These are phyloP conservation scores for Cladopsammia gracilis DNA, from an alignment of 64 coral and sea anemone genomes.

Conservation along the genomic window DNA sequence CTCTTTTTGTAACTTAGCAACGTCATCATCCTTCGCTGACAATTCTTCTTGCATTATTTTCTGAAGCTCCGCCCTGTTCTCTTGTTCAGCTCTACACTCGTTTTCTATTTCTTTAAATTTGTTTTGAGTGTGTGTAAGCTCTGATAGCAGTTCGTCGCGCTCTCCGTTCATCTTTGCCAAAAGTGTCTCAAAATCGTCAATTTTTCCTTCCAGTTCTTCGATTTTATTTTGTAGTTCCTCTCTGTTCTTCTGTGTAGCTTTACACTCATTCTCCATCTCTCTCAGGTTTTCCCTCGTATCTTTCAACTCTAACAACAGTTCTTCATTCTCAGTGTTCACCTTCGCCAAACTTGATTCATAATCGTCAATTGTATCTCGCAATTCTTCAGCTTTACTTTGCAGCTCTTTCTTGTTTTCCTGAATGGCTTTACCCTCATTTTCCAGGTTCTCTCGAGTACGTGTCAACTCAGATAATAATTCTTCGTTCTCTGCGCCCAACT, in stretches of 20 bases:
- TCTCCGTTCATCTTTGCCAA: conserved; percentile 40
- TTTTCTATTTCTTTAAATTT: conserved; percentile 25
- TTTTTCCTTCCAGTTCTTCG: conserved; percentile 53
- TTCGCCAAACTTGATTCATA: conserved; percentile 55
- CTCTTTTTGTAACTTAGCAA: conserved; percentile 78
- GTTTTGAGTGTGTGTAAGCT: conserved; percentile 55
- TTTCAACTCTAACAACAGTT: not conserved
- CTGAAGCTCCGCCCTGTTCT: conserved; percentile 18
- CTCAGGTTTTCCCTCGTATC: not conserved
- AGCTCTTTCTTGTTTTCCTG: not conserved
- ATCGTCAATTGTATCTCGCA: conserved; percentile 54
- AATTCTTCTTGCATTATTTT: conserved; percentile 69
- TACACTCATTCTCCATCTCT: not conserved
- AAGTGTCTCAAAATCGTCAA: conserved; percentile 45
- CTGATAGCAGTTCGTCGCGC: conserved; percentile 56
- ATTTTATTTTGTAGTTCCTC: conserved; percentile 40
- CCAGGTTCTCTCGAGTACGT: not conserved
- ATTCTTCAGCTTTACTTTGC: not conserved
- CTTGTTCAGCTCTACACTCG: not conserved
- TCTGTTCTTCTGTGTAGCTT: not conserved
- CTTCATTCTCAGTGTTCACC: conserved; percentile 2
- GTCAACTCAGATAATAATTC: not conserved
- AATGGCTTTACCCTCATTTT: not conserved
- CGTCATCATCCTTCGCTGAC: conserved; percentile 67
- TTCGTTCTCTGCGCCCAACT: not conserved